Evolutionary conservation across 1,140 invertebrate genomes (phyloP), one percentile per base, ranked within the genome.

Genomic region (Rhizoglyphus robini): DNA sequence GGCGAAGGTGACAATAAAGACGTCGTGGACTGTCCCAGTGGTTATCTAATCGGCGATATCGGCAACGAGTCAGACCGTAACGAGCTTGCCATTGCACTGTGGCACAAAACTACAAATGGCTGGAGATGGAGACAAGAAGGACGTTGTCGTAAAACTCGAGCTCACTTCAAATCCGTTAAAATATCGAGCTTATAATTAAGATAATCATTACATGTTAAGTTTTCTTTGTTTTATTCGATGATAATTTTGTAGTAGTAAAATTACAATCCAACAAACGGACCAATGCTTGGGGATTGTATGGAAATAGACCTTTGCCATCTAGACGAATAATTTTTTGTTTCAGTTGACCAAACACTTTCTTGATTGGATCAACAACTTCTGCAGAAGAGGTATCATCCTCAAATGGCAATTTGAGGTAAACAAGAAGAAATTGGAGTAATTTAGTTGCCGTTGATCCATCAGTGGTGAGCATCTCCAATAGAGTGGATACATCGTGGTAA

Each of bases 41-140:
- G 34, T 8, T 67, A 68, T 49, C 57, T 67, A 20, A 41, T 68
- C 29, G 67, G 57, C 30, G 67, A 68, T 31, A 68, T 68, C 46
- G 67, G 67, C 18, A 31, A 59, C 41, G 57, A 59, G 18, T 8
- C 20, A 15, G 63, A 68, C 38, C 36, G 63, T 34, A 27, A 34
- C 20, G 18, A 27, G 4, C 49, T 68, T 11, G 62, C 63, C 34
- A 30, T 11, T 34, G 31, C 27, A 38, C 30, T 68, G 23, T 68
- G 67, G 67, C 30, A 47, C 27, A 65, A 65, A 49, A 68, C 67
- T 8, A 23, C 18, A 48, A 20, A 29, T 32, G 62, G 25, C 20
- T 66, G 58, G 58, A 15, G 29, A 46, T 11, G 27, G 15, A 34
- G 15, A 4, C 58, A 15, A 2, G 8, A 3, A 2, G 2, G 30